A percentile compares a stretch with the other conserved stretches of the same genome.
These are phyloP conservation scores for Bilobella aurantiaca DNA, from an alignment of 1,140 invertebrate species.

Conservation along the genomic window DNA sequence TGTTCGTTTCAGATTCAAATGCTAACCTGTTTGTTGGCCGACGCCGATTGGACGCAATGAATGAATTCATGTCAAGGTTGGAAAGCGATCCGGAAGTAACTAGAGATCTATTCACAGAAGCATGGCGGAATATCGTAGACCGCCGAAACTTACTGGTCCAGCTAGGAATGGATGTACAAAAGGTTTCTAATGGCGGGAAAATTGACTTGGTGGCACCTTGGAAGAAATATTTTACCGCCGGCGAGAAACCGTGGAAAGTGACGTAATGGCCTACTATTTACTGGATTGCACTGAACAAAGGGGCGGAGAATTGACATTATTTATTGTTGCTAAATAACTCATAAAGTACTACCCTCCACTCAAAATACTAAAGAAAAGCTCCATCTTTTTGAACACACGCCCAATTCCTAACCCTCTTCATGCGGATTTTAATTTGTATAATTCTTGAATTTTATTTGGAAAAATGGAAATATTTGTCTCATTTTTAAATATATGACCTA, in stretches of 20 bases:
- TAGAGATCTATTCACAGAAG: constrained; percentile 1
- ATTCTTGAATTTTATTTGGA: too few species aligned
- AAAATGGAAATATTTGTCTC: too few species aligned
- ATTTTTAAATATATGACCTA: too few species aligned
- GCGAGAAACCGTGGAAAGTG: constrained; percentile 35
- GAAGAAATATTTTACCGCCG: constrained; percentile 38
- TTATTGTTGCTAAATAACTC: neutral
- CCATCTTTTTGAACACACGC: too few species aligned
- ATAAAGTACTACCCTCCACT: too few species aligned
- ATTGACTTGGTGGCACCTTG: constrained; percentile 46
- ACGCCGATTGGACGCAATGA: constrained; percentile 28
- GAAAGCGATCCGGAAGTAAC: constrained; percentile 12
- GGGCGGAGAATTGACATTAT: neutral
- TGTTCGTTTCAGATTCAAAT: constrained; percentile 25
- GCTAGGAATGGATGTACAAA: constrained; percentile 58
- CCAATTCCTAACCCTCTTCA: too few species aligned
- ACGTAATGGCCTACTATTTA: constrained; percentile 37
- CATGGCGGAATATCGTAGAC: constrained; percentile 26
- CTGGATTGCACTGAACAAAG: neutral
- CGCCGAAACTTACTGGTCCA: constrained; percentile 55
- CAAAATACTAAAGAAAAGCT: too few species aligned
- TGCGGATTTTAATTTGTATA: too few species aligned
- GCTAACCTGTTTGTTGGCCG: constrained; percentile 32
- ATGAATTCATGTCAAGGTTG: constrained; percentile 20
- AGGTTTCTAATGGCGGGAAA: constrained; percentile 40